These are phyloP conservation scores for Remorina albescens DNA, from an alignment of 2,797 vertebrate genomes.

Conservation along the genomic window DNA sequence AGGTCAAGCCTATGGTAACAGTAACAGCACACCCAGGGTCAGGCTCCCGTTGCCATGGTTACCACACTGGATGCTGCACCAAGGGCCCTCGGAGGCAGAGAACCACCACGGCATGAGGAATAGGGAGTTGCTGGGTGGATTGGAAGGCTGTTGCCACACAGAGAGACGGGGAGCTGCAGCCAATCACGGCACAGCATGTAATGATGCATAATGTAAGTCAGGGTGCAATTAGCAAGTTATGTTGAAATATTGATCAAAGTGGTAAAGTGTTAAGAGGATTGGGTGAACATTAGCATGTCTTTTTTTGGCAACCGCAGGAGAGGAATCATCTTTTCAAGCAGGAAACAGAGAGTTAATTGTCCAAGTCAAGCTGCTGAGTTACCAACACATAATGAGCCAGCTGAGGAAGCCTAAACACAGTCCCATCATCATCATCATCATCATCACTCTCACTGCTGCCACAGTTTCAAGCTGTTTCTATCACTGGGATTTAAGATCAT, in stretches of 20 bases:
- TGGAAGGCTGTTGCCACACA: slow-evolving; percentile 82
- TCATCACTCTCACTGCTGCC: slow-evolving; percentile 3
- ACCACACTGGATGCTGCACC: slow-evolving; percentile 84
- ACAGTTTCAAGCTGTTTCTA: neutral
- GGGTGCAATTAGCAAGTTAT: slow-evolving; percentile 61
- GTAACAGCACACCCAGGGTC: slow-evolving; percentile 77
- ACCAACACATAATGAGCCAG: neutral
- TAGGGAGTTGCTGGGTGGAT: slow-evolving; percentile 83
- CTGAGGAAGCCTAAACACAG: slow-evolving; percentile 5
- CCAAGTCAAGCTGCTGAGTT: slow-evolving; percentile 4
- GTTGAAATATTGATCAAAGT: slow-evolving; percentile 70
- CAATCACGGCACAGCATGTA: slow-evolving; percentile 72
- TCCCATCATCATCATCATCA: slow-evolving; percentile 16
- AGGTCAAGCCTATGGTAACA: slow-evolving; percentile 83
- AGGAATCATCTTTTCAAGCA: neutral
- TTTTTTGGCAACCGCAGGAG: neutral
- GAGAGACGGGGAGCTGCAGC: slow-evolving; percentile 70
- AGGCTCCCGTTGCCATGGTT: slow-evolving; percentile 81
- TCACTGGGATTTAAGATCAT: neutral
- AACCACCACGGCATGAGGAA: slow-evolving; percentile 79
- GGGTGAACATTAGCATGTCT: neutral
- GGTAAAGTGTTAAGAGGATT: neutral
- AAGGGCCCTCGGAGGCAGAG: slow-evolving; percentile 78
- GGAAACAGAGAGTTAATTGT: neutral
- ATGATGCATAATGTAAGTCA: slow-evolving; percentile 75